Evolutionary conservation across 2,797 vertebrate species (phyloP).

Genomic region (Melanotaenia maccullochi): DNA sequence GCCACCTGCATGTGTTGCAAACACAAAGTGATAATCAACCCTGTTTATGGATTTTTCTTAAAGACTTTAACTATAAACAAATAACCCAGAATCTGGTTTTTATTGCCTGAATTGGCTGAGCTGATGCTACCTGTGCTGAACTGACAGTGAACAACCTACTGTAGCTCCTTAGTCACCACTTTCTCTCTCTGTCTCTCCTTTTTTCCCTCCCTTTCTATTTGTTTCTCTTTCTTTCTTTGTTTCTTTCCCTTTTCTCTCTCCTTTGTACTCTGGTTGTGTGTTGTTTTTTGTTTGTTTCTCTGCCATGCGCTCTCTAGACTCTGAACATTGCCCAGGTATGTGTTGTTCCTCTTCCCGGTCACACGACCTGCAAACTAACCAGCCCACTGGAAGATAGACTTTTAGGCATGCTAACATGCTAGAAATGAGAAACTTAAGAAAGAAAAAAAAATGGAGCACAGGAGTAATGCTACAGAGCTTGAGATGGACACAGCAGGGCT

Average conservation of each 20-base stretch:
- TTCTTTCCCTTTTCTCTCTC: conserved; percentile 72
- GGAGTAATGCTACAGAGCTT: conserved; percentile 85
- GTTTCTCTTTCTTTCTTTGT: conserved; percentile 51
- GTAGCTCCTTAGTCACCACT: conserved; percentile 98
- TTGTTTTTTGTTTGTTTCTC: conserved; percentile 88
- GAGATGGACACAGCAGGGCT: conserved; percentile 85
- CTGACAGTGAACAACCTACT: conserved; percentile 82
- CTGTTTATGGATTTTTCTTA: neutral
- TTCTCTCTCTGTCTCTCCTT: conserved; percentile 86
- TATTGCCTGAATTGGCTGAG: conserved; percentile 76
- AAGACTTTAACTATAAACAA: conserved; percentile 8
- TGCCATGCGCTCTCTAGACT: conserved; percentile 99
- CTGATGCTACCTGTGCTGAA: conserved; percentile 83
- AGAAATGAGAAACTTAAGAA: conserved; percentile 28
- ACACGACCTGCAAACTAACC: conserved; percentile 92
- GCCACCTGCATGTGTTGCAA: neutral
- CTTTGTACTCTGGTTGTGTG: conserved; percentile 89
- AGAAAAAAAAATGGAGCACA: conserved; percentile 26
- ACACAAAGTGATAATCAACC: conserved; percentile 14
- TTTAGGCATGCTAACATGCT: conserved; percentile 81
- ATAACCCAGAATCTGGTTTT: conserved; percentile 35
- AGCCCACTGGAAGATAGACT: conserved; percentile 89
- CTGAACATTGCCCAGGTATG: conserved; percentile 99
- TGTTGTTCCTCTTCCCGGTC: conserved; percentile 99
- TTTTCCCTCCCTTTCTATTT: conserved; percentile 62